A percentile compares a stretch with the other conserved stretches of the same genome.
Conservation (phyloP, 2,888 invertebrate genomes). For the Alentia gelatinosa region DNA sequence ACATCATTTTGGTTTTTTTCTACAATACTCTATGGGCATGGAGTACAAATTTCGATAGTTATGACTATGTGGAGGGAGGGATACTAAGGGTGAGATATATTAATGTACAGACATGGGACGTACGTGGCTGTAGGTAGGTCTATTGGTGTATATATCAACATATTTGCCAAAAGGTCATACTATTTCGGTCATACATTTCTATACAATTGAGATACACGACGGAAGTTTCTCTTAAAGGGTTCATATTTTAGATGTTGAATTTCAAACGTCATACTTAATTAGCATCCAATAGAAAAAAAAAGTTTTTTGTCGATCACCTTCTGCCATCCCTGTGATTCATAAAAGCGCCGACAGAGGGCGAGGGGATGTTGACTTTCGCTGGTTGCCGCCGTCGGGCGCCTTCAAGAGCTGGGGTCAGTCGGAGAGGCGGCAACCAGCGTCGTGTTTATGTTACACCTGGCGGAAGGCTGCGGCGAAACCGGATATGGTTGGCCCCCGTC, state of each 20-base stretch:
- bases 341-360: neutral
- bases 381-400: conserved; percentile 1
- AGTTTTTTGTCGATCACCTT: neutral
- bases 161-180: neutral
- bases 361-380: neutral
- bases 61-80: too few relatives aligned
- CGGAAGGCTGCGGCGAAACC: neutral
- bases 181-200: neutral
- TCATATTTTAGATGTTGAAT: neutral
- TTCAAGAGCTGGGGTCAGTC: neutral
- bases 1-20: too few relatives aligned
- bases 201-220: neutral
- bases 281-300: neutral
- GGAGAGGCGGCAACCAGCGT: neutral
- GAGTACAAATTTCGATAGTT: too few relatives aligned
- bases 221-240: neutral
- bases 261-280: neutral
- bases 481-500: neutral
- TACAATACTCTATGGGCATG: too few relatives aligned
- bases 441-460: neutral
- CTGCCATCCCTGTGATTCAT: neutral
- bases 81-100: too few relatives aligned
- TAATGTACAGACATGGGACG: too few relatives aligned
- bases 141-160: neutral
- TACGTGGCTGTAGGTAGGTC: too few relatives aligned